A percentile compares a stretch with the other conserved stretches of the same genome.
phyloP scores from a whole-genome alignment of 2,797 vertebrate species.

The Eleutherodactylus coqui region DNA sequence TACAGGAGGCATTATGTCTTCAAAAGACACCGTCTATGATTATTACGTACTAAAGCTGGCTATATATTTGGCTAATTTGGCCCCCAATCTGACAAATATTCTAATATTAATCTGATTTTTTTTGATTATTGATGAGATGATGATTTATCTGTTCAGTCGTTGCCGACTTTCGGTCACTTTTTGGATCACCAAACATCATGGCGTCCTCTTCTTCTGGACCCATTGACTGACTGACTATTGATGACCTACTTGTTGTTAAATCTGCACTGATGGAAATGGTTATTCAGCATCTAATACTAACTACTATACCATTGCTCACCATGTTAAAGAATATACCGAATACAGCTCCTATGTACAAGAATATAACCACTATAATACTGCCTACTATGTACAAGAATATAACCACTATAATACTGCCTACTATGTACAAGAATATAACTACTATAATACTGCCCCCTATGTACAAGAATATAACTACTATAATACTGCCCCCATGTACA shows the following conservation, averaged over 20 bases:
- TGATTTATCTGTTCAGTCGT: too few relatives aligned
- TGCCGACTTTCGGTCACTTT: too few relatives aligned
- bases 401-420: background rate
- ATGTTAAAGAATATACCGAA: background rate
- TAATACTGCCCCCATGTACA: background rate
- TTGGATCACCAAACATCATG: too few relatives aligned
- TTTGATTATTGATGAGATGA: background rate
- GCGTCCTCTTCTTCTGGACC: too few relatives aligned
- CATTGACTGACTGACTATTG: too few relatives aligned
- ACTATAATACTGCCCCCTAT: slow-evolving; percentile 12
- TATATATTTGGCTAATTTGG: background rate
- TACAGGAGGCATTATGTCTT: slow-evolving; percentile 16
- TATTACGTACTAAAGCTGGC: background rate
- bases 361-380: slow-evolving; percentile 12
- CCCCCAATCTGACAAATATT: background rate
- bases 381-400: background rate
- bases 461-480: background rate
- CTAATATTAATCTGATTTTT: background rate
- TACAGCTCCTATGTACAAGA: background rate
- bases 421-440: slow-evolving; percentile 3
- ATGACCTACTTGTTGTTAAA: too few relatives aligned
- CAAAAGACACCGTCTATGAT: background rate
- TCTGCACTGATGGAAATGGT: too few relatives aligned
- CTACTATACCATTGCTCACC: background rate
- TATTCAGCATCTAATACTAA: background rate